A percentile compares a stretch with the other conserved stretches of the same genome.
phyloP scores from a whole-genome alignment of 2,888 invertebrate species.

The Aricia artaxerxes region DNA sequence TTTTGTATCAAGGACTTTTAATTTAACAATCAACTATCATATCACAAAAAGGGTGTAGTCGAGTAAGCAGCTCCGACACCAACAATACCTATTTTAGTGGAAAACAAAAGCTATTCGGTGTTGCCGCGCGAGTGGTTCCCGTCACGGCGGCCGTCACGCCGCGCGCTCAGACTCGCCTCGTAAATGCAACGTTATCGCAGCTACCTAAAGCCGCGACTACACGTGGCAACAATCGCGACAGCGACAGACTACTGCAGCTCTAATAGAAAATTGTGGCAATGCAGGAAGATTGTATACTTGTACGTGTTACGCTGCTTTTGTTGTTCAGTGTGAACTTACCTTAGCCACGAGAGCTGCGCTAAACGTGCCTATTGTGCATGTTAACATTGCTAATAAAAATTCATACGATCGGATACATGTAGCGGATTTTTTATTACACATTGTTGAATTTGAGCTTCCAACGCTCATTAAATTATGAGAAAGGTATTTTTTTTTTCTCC shows the following conservation, averaged over 20 bases:
- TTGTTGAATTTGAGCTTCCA: conserved; percentile 27
- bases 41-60: too few relatives aligned
- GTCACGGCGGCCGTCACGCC: conserved; percentile 60
- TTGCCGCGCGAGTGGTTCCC: conserved; percentile 53
- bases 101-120: conserved; percentile 44
- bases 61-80: too few relatives aligned
- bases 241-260: background rate
- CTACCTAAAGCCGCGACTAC: background rate
- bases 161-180: conserved; percentile 70
- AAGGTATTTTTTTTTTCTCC: conserved; percentile 13
- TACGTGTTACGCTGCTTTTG: background rate
- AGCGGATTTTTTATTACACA: conserved; percentile 26
- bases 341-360: conserved; percentile 55
- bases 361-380: conserved; percentile 50
- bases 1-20: too few relatives aligned
- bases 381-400: conserved; percentile 32
- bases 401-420: conserved; percentile 23
- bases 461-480: conserved; percentile 14
- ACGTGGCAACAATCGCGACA: background rate
- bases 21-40: too few relatives aligned
- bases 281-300: background rate
- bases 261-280: background rate
- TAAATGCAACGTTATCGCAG: conserved; percentile 63
- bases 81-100: conserved; percentile 13
- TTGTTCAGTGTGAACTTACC: background rate